These are phyloP conservation scores for Bibio marci DNA, from an alignment of 2,888 invertebrate species.

Conservation along the genomic window DNA sequence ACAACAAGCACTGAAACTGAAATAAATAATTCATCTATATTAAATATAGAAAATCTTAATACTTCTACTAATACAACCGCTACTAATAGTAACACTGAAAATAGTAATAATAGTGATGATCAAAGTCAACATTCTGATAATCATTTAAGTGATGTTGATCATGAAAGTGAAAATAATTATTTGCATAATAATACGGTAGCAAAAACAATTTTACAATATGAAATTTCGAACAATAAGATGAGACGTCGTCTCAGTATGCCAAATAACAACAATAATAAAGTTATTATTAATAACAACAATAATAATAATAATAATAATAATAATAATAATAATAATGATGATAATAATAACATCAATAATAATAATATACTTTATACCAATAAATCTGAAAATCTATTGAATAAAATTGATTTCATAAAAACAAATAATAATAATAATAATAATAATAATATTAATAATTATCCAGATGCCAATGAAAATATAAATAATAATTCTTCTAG, in stretches of 20 bases:
- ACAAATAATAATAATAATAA: background rate
- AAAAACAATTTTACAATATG: background rate
- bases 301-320: slow-evolving; percentile 2
- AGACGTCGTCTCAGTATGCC: slow-evolving; percentile 1
- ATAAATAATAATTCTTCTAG: too few species aligned
- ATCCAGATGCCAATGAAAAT: slow-evolving; percentile 5
- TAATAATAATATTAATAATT: slow-evolving; percentile 3
- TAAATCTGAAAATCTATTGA: slow-evolving; percentile 2
- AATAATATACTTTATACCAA: slow-evolving; percentile 8
- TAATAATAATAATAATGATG: slow-evolving; percentile 6
- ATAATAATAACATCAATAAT: slow-evolving; percentile 3
- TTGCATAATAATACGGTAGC: slow-evolving; percentile 14
- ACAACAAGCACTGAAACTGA: slow-evolving; percentile 15
- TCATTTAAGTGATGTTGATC: slow-evolving; percentile 20
- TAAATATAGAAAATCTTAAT: background rate
- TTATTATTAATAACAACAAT: background rate
- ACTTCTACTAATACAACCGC: slow-evolving; percentile 4
- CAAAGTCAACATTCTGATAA: slow-evolving; percentile 14
- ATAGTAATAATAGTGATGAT: slow-evolving; percentile 5
- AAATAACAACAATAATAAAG: slow-evolving; percentile 2
- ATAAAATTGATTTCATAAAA: too few species aligned
- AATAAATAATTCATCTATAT: background rate
- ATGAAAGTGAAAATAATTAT: slow-evolving; percentile 15
- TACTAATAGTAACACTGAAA: slow-evolving; percentile 8
- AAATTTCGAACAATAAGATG: too few species aligned